A percentile compares a stretch with the other conserved stretches of the same genome.
Evolutionary conservation across 2,113 vertebrate genomes (phyloP).

Genomic region (Coturnix japonica): DNA sequence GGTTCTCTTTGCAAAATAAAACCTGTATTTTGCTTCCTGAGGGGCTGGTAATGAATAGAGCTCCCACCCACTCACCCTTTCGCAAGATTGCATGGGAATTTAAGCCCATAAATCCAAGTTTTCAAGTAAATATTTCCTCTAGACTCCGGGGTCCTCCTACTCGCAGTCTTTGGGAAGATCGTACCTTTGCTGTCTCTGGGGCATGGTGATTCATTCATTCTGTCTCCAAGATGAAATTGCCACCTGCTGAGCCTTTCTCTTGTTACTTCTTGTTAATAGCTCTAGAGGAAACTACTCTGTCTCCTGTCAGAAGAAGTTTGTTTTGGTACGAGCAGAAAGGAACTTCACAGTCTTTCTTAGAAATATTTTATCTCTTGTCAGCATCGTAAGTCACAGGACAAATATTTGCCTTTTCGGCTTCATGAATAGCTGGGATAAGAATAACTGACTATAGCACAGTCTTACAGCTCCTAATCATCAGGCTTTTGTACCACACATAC

Average conservation of each 20-base stretch:
- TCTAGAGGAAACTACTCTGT: not conserved
- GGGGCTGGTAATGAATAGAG: not conserved
- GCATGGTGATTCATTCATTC: not conserved
- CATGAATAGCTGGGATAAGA: not conserved
- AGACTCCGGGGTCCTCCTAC: not conserved
- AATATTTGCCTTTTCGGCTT: not conserved
- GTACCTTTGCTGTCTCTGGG: not conserved
- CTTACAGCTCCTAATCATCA: not conserved
- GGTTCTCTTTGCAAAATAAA: not conserved
- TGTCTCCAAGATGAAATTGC: not conserved
- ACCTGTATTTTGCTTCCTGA: not conserved
- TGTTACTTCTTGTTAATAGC: not conserved
- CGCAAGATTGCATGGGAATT: not conserved
- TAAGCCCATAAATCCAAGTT: not conserved
- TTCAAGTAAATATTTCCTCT: not conserved
- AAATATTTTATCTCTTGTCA: not conserved
- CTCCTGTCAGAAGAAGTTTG: not conserved
- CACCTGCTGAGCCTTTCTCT: not conserved
- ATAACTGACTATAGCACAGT: not conserved
- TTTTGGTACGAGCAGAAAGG: slow-evolving; percentile 8
- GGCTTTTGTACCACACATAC: not conserved
- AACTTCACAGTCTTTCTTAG: not conserved
- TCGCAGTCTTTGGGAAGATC: not conserved
- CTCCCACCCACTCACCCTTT: too few species aligned
- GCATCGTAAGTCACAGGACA: not conserved